These are phyloP conservation scores for Australoheros facetus DNA, from an alignment of 2,797 vertebrate genomes.

Conservation along the genomic window DNA sequence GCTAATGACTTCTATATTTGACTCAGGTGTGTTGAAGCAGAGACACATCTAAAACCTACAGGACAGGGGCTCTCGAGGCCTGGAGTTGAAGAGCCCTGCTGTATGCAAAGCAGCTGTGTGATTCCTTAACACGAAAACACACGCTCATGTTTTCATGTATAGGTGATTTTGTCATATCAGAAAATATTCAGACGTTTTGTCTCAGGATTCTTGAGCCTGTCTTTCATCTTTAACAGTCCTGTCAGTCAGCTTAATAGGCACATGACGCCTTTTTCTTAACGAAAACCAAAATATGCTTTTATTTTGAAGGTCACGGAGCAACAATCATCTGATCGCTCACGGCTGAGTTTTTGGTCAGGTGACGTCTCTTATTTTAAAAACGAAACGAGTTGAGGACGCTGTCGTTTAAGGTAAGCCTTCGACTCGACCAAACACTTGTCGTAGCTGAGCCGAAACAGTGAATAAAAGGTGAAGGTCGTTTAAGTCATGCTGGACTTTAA, in stretches of 20 bases:
- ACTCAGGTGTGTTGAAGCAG: too few relatives aligned
- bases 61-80: too few relatives aligned
- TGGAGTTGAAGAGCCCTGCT: too few relatives aligned
- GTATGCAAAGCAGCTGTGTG: accelerated
- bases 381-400: accelerated
- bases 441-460: too few relatives aligned
- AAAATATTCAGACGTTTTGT: not conserved
- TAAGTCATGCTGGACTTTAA: not conserved
- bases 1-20: too few relatives aligned
- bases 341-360: not conserved
- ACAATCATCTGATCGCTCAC: slow-evolving; percentile 26
- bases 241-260: not conserved
- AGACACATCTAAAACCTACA: too few relatives aligned
- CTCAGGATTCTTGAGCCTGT: not conserved
- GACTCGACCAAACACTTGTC: not conserved
- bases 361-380: not conserved
- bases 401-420: not conserved
- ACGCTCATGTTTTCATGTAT: too few relatives aligned
- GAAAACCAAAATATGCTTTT: slow-evolving; percentile 12
- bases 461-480: not conserved
- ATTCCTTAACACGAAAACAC: not conserved
- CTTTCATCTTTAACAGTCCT: not conserved
- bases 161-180: not conserved
- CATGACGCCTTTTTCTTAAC: too few relatives aligned
- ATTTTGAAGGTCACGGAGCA: slow-evolving; percentile 22